A percentile compares a stretch with the other conserved stretches of the same genome.
Conservation (phyloP, 2,113 vertebrate genomes). For the Brachyhypopomus occidentalis region DNA sequence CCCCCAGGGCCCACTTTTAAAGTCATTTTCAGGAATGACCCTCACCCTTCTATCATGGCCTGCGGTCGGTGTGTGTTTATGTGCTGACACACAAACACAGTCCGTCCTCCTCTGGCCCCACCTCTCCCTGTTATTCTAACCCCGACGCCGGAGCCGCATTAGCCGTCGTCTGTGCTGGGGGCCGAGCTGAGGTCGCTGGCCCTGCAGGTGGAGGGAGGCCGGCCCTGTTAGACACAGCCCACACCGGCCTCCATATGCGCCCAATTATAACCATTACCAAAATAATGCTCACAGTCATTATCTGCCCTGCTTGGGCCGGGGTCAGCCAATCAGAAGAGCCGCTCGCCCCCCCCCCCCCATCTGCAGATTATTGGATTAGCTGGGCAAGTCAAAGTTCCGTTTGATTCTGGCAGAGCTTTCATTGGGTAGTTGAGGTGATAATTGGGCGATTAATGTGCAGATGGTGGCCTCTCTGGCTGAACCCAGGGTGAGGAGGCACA, state of each 20-base stretch:
- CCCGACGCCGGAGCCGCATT: slow-evolving; percentile 28
- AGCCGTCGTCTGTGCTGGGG: slow-evolving; percentile 21
- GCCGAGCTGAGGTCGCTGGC: slow-evolving; percentile 44
- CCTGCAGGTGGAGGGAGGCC: slow-evolving; percentile 30
- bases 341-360: slow-evolving; percentile 39
- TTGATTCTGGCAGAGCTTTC: slow-evolving; percentile 43
- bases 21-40: slow-evolving; percentile 48
- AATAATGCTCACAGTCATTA: slow-evolving; percentile 49
- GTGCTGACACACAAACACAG: slow-evolving; percentile 18
- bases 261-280: slow-evolving; percentile 60
- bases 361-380: slow-evolving; percentile 59
- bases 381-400: slow-evolving; percentile 43
- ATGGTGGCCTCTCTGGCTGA: slow-evolving; percentile 46
- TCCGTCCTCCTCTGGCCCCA: not conserved
- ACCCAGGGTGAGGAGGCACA: slow-evolving; percentile 36
- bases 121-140: slow-evolving; percentile 42
- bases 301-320: slow-evolving; percentile 24
- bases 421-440: slow-evolving; percentile 54
- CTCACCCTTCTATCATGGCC: slow-evolving; percentile 29
- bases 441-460: slow-evolving; percentile 59
- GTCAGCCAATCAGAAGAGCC: slow-evolving; percentile 52
- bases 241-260: slow-evolving; percentile 51
- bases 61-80: slow-evolving; percentile 37
- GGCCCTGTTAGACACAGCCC: slow-evolving; percentile 20
- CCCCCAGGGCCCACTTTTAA: slow-evolving; percentile 51